phyloP scores from a whole-genome alignment of 2,113 vertebrate species.

The Grallaria varia region DNA sequence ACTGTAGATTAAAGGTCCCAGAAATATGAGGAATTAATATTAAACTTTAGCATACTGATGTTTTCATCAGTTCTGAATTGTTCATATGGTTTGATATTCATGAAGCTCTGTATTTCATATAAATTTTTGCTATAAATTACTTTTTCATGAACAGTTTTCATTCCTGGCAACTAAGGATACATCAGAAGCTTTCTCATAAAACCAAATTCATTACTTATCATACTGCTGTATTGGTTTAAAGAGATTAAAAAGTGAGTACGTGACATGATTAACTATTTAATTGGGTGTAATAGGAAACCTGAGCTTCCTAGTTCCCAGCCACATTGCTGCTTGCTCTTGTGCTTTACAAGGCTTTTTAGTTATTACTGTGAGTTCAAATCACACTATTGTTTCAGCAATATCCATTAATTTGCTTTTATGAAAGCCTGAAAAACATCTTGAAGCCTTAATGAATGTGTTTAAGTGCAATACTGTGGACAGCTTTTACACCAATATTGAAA shows the following conservation, averaged over 20 bases:
- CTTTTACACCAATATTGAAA: not conserved
- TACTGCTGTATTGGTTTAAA: not conserved
- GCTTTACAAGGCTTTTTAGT: not conserved
- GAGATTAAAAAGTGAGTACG: not conserved
- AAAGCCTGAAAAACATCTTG: not conserved
- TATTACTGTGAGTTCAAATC: not conserved
- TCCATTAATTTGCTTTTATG: not conserved
- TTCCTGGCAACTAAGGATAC: not conserved
- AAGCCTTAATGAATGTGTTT: not conserved
- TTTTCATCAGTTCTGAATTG: not conserved
- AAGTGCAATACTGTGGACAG: not conserved
- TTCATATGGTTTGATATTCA: not conserved
- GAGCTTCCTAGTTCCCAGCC: not conserved
- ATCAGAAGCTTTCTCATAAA: not conserved
- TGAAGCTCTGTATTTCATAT: not conserved
- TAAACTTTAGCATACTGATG: not conserved
- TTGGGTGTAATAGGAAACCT: not conserved
- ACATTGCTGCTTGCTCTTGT: not conserved
- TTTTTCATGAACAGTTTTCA: constrained; percentile 1
- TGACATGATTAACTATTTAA: constrained; percentile 28
- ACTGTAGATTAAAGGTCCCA: not conserved
- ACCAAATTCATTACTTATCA: not conserved
- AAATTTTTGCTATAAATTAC: constrained; percentile 1
- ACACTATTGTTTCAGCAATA: not conserved
- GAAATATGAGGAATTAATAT: not conserved